Evolutionary conservation across 1,140 invertebrate species (phyloP), one percentile per base, ranked within the genome.

Genomic region (Brachionus paranguensis): DNA sequence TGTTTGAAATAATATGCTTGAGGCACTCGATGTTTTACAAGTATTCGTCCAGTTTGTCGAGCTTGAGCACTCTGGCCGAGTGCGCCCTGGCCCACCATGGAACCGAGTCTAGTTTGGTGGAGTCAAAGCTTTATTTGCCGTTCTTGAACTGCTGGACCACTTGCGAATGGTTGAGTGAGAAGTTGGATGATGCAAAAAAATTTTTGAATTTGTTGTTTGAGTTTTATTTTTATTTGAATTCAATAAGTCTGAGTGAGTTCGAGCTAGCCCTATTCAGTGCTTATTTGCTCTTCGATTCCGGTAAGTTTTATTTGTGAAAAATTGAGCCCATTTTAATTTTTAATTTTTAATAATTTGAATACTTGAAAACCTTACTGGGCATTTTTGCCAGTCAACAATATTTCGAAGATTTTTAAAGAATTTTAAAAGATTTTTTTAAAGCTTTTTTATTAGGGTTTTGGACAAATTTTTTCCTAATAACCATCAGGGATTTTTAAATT

Each of bases 161-260:
- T 50, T 50, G 43, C 24, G 45, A 76, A 6, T 76, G 41, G 41
- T 6, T 76, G 12, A 14, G 43, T 50, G 43, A 50, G 3, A 76
- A 50, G 33, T 27, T 76, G 14, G 3, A 14, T 50, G 78, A 65
- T 20, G 29, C 60, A n/a, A 64, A 81, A 60, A 45, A 41, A 17
- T 64, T 81, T 64, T 20, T 81, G 12, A 43, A 68, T 45, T 64
- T 45, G 53, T 43, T 81, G 60, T 81, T 81, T 64, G 78, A 81
- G 50, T 68, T 81, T 64, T 81, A 45, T 81, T 68, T 81, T 64
- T 81, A 64, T 60, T 68, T 81, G n/a, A 68, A 68, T 68, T 45
- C 33, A 64, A 64, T 81, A 24, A 17, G 41, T 20, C 43, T 81
- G 2, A 81, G 60, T 20, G 64, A 81, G 10, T 43, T 41, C 7